Evolutionary conservation across 2,113 vertebrate species (phyloP).

Genomic region (Rhynchopsitta pachyrhyncha): DNA sequence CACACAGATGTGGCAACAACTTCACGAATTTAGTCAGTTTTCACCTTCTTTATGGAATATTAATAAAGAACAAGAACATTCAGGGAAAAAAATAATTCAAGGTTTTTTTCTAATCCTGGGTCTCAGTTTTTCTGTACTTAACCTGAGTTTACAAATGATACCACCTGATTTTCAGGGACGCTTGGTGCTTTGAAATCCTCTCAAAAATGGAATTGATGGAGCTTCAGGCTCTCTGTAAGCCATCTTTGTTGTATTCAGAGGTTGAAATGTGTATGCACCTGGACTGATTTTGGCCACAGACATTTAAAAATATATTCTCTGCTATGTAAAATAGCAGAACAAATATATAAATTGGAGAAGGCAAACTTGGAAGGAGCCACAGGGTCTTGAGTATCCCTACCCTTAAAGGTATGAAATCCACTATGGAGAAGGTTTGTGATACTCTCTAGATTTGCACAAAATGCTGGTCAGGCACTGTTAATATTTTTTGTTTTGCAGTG

Average conservation of each 20-base stretch:
- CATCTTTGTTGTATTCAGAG: not conserved
- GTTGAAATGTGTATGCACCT: not conserved
- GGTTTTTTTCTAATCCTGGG: not conserved
- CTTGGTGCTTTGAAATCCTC: not conserved
- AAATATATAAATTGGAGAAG: not conserved
- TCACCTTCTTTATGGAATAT: not conserved
- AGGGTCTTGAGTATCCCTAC: not conserved
- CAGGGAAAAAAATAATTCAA: not conserved
- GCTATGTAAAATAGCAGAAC: not conserved
- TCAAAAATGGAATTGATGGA: not conserved
- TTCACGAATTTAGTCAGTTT: not conserved
- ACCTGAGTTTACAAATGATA: not conserved
- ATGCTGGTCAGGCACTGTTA: not conserved
- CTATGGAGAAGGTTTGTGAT: not conserved
- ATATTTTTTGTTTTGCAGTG: not conserved
- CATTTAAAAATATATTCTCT: not conserved
- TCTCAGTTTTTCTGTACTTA: not conserved
- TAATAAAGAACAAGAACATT: not conserved
- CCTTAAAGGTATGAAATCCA: not conserved
- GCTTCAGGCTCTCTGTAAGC: accelerated
- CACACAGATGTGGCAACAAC: not conserved
- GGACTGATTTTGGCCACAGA: not conserved
- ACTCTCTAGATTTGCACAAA: not conserved
- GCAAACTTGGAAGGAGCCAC: not conserved
- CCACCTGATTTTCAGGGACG: not conserved